Evolutionary conservation across 1,140 invertebrate species (phyloP), one percentile per base, ranked within the genome.

Genomic region (Laodelphax striatellus): DNA sequence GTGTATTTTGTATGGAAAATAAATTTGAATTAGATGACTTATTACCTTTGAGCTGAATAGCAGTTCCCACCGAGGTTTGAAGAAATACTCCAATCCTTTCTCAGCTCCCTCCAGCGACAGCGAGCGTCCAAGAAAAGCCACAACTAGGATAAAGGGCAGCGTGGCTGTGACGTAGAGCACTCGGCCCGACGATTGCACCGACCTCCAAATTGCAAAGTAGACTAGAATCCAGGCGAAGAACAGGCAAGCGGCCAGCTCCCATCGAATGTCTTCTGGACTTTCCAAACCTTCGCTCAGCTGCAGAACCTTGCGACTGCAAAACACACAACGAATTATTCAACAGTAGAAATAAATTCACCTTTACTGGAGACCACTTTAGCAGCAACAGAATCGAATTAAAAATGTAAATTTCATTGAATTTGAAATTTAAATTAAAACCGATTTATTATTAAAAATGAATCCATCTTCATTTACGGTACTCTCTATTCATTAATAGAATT

Each of bases 141-240:
- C 79, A 65, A 93, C 88, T 24, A 92, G 74, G 19, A 91, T 68
- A 70, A 91, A 92, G 4, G 90, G 90, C 57, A 92, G 77, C 6
- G 88, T 92, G 24, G 89, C 88, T 8, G 92, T 94, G 67, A 94
- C 83, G 73, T 94, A 94, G 53, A 92, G 82, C 28, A 90, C 80
- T 68, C 76, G 72, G 3, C 88, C 90, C 66, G 87, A 85, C 50
- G 88, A 90, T 70, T 88, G 87, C 58, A 93, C 90, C 57, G 89
- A 92, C 76, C 94, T 94, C 87, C 92, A 94, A 44, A 94, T 83
- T 52, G 89, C 90, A 71, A 95, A 92, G 74, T 94, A 95, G 44
- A 94, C 91, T 64, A 95, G 76, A 43, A 93, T 78, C 91, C 92
- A 95, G 57, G 88, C 88, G 63, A 88, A 84, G 22, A 94, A 76